Conservation (phyloP, 2,888 invertebrate genomes). For the Spodoptera littoralis region DNA sequence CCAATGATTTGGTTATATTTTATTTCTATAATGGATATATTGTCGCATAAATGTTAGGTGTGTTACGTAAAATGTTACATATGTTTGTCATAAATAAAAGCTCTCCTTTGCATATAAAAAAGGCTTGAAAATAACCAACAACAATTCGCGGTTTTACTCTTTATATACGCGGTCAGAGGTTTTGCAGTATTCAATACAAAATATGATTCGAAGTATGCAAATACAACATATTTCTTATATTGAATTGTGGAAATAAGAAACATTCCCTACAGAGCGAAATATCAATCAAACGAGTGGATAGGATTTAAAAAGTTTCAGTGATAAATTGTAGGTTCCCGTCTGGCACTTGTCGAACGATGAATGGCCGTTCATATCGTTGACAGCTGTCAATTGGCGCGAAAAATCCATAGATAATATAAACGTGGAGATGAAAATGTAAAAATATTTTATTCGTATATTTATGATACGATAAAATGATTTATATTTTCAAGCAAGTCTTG, state of each 20-base stretch:
- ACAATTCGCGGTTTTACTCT: background rate
- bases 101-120: too few relatives aligned
- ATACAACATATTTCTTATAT: conserved; percentile 16
- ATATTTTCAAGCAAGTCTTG: too few relatives aligned
- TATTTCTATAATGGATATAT: too few relatives aligned
- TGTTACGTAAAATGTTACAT: too few relatives aligned
- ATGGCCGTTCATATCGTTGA: conserved; percentile 26
- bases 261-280: conserved; percentile 12
- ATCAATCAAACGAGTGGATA: conserved; percentile 47
- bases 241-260: conserved; percentile 15
- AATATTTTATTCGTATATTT: background rate
- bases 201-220: conserved; percentile 19
- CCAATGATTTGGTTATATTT: too few relatives aligned
- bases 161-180: conserved; percentile 7
- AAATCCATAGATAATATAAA: conserved; percentile 1
- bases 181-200: conserved; percentile 11
- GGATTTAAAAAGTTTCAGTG: conserved; percentile 46
- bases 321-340: conserved; percentile 44
- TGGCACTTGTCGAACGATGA: conserved; percentile 40
- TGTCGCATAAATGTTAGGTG: too few relatives aligned
- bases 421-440: background rate
- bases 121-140: too few relatives aligned
- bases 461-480: too few relatives aligned
- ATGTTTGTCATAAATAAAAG: too few relatives aligned
- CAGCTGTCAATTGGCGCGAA: conserved; percentile 18